Evolutionary conservation across 1,140 invertebrate genomes (phyloP), one percentile per base, ranked within the genome.

Genomic region (Brachionus koreanus): DNA sequence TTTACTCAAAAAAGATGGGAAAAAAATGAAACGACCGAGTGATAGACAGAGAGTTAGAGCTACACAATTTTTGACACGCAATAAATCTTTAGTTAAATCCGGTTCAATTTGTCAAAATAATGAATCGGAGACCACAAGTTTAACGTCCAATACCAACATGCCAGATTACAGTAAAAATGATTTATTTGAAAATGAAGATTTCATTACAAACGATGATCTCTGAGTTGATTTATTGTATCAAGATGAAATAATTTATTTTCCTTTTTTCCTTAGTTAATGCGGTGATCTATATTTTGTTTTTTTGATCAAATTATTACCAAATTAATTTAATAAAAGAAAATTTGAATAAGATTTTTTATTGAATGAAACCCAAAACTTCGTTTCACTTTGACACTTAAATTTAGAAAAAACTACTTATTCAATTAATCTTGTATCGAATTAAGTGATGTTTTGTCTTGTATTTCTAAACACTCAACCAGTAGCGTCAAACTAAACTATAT

Each of bases 1-100:
- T 83, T 90, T 98, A 84, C 90, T 93, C 84, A 94, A 94, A 88
- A 93, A 93, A 86, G 91, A 91, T 85, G 91, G 91, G 5, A 86
- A 85, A 83, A 87, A 85, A 82, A 87, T 88, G 82, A 69, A 84
- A 84, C 16, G 86, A 84, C 83, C 85, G 37, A 46, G 84, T 33
- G 84, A 85, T 63, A 82, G 83, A 19, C 63, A 74, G 19, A 75
- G 84, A 16, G 3, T 13, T 9, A 57, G 25, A 49, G 29, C 43
- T 4, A 49, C 67, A 4, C 81, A 67, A 25, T 82, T 82, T 19
- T 37, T 82, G n/a, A 76, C 63, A 12, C 35, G 81, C 4, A 42
- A 82, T 10, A 69, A 76, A 25, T 42, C 42, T 19, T 43, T 82
- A 7, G 39, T 76, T 42, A 69, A 76, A 9, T 19, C n/a, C n/a